Base-by-base conservation (phyloP, 2,888 invertebrate species). In the Leptopterna dolabrata region DNA sequence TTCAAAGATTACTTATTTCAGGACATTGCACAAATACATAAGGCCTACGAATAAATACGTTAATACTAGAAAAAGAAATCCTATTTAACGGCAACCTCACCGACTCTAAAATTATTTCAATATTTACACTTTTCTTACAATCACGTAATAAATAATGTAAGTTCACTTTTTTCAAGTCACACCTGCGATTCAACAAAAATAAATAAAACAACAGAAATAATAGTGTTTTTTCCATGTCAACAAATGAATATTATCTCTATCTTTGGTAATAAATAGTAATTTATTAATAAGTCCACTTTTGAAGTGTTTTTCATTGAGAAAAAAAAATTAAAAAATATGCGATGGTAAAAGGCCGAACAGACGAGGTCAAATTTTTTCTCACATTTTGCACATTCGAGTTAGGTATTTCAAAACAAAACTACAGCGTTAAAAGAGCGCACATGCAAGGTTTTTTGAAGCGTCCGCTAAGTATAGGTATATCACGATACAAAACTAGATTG, bases 221-320 rank as follows among this genome's bases (percentile, higher is more conserved):
- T 78, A 78, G 9, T 43, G 27, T 2, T 78, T 78, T 78, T 78
- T 78, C 43, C 27, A 45, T 13, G 13, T 45, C 45, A 78, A 78
- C 78, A 83, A 83, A 63, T 73, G 27, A 16, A 73, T 30, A 55
- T 71, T 71, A 63, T 82, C 63, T 81, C 51, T 55, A 85, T 85
- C 85, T 85, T 85, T 85, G 85, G 85, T 85, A 85, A 85, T 83
- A 73, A 85, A 85, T 85, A 73, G 76, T 45, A 85, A 73, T 24
- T 11, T 63, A 24, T 63, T 24, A 24, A 47, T 45, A 71, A 73
- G 16, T 70, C 36, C 63, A 83, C 83, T 41, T 71, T 63, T 63
- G 13, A 63, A 63, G 63, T 73, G 41, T 19, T 73, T 73, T 36
- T 36, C 16, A 71, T 73, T 73, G 0, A 36, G 36, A 73, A 73